These are phyloP conservation scores for Drosophila austrosaltans DNA, from an alignment of 2,888 invertebrate species.

Conservation along the genomic window DNA sequence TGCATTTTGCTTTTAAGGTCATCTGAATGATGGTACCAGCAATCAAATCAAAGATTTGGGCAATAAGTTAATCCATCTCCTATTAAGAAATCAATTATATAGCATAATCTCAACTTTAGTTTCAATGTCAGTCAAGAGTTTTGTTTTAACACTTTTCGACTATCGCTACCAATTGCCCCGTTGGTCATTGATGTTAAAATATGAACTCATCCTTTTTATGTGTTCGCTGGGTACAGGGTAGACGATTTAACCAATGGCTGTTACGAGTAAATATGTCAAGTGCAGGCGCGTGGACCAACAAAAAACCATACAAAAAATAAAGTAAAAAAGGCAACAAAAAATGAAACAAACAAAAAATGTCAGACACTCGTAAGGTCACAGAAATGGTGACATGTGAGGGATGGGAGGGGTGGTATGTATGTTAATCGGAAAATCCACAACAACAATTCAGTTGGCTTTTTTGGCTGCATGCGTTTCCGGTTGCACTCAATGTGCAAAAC, in stretches of 20 bases:
- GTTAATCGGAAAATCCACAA: background rate
- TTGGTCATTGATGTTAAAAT: background rate
- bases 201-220: constrained; percentile 9
- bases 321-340: constrained; percentile 19
- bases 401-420: background rate
- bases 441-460: constrained; percentile 19
- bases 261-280: constrained; percentile 82
- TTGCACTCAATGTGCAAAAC: constrained; percentile 70
- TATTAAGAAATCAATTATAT: too few relatives aligned
- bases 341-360: constrained; percentile 10
- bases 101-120: too few relatives aligned
- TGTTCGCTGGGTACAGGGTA: constrained; percentile 4
- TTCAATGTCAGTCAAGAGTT: too few relatives aligned
- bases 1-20: too few relatives aligned
- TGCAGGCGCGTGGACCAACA: constrained; percentile 70
- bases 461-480: constrained; percentile 68
- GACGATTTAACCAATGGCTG: constrained; percentile 68
- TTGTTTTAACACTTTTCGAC: background rate
- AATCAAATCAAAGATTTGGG: too few relatives aligned
- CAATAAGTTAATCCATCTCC: too few relatives aligned
- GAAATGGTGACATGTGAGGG: constrained; percentile 17
- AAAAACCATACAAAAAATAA: constrained; percentile 23
- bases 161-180: background rate
- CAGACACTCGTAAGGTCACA: constrained; percentile 28
- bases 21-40: too few relatives aligned